Conservation (phyloP, 1,140 invertebrate species). For the Dryas iulia region DNA sequence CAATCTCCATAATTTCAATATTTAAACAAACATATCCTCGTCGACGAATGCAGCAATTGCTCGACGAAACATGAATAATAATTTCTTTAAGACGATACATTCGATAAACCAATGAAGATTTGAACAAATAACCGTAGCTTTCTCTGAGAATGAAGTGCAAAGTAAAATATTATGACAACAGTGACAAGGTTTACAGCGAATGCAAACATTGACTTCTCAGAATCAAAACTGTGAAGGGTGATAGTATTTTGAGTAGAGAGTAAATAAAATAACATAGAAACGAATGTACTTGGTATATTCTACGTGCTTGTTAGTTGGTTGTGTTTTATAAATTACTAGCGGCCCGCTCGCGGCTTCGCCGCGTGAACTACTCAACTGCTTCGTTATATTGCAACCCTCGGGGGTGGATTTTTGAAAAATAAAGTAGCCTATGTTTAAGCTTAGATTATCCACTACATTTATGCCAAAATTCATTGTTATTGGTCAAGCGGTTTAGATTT, state of each 20-base stretch:
- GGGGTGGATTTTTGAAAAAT: too few relatives aligned
- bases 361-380: too few relatives aligned
- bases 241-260: conserved; percentile 71
- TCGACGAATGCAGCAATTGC: background rate
- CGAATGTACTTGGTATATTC: conserved; percentile 49
- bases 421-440: too few relatives aligned
- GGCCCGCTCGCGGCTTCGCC: too few relatives aligned
- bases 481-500: too few relatives aligned
- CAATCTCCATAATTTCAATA: background rate
- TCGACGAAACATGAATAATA: conserved; percentile 3
- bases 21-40: background rate
- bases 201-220: conserved; percentile 68
- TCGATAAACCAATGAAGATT: conserved; percentile 45
- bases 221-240: conserved; percentile 73
- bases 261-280: conserved; percentile 74
- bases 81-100: conserved; percentile 34
- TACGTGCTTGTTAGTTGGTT: conserved; percentile 32
- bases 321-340: conserved; percentile 53
- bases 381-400: too few relatives aligned
- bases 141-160: conserved; percentile 58
- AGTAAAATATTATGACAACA: conserved; percentile 68
- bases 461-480: too few relatives aligned
- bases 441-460: too few relatives aligned
- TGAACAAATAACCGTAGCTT: conserved; percentile 56
- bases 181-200: conserved; percentile 62